Conservation (phyloP, 2,797 vertebrate genomes). For the Neosilurus mollespiculum region DNA sequence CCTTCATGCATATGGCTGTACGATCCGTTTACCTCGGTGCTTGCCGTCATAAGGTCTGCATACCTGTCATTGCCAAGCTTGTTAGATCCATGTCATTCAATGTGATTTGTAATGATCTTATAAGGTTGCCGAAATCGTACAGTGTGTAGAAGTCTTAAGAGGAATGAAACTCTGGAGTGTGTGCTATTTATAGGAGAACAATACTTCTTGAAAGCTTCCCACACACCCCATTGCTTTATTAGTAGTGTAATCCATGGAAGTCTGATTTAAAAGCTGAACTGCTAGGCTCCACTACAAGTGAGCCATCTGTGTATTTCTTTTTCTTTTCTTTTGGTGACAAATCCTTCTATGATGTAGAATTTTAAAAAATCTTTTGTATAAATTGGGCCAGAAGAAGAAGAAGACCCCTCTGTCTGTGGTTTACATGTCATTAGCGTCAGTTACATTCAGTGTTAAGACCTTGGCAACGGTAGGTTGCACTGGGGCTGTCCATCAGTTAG, state of each 20-base stretch:
- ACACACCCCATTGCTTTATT: neutral
- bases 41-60: too few relatives aligned
- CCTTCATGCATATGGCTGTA: too few relatives aligned
- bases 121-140: too few relatives aligned
- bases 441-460: neutral
- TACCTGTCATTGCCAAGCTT: too few relatives aligned
- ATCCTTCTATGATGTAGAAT: neutral
- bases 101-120: too few relatives aligned
- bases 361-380: neutral
- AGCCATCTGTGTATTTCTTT: neutral
- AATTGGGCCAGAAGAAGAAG: neutral
- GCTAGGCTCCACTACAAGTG: neutral
- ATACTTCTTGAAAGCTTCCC: neutral
- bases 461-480: neutral
- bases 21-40: too few relatives aligned
- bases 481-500: conserved; percentile 8
- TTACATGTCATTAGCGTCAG: conserved; percentile 7
- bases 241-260: too few relatives aligned
- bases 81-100: too few relatives aligned
- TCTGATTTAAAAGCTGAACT: neutral
- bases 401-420: neutral
- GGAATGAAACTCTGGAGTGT: neutral
- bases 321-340: neutral
- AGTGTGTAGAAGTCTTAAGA: too few relatives aligned
- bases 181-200: neutral